Percentiles rank a stretch among this genome's conserved stretches.
Conservation (phyloP, 2,797 vertebrate genomes). For the Urophycis tenuis region DNA sequence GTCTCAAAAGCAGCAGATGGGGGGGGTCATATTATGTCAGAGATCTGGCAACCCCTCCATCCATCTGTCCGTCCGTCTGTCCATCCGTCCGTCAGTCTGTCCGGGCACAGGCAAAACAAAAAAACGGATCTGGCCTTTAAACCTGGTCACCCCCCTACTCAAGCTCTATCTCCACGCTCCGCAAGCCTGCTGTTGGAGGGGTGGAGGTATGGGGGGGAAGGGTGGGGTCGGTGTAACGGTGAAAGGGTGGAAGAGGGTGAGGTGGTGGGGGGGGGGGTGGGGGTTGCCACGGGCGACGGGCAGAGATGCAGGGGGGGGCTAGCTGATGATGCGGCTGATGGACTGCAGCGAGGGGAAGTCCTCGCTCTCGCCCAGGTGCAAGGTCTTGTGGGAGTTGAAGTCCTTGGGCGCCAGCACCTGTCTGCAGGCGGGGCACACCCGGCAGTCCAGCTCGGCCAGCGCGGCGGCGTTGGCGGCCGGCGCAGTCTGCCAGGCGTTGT, state of each 20-base stretch:
- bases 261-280: too few species aligned
- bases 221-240: neutral
- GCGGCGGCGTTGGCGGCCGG: slow-evolving; percentile 20
- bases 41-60: neutral
- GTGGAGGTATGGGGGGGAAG: neutral
- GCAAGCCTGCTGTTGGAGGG: neutral
- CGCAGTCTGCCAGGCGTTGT: slow-evolving; percentile 76
- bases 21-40: neutral
- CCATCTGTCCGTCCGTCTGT: too few species aligned
- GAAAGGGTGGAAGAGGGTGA: neutral
- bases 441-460: slow-evolving; percentile 81
- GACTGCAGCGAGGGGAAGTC: slow-evolving; percentile 96
- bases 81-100: neutral
- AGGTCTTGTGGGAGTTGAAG: slow-evolving; percentile 81
- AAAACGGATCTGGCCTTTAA: neutral
- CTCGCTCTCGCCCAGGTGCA: slow-evolving; percentile 79
- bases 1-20: neutral
- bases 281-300: neutral
- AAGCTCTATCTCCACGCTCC: neutral
- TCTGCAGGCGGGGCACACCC: slow-evolving; percentile 85
- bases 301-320: slow-evolving; percentile 41
- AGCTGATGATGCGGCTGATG: slow-evolving; percentile 91
- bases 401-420: slow-evolving; percentile 90
- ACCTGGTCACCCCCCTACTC: neutral
- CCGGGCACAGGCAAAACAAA: neutral